Evolutionary conservation across 2,888 invertebrate genomes (phyloP).

Genomic region (Amphipyra berbera): DNA sequence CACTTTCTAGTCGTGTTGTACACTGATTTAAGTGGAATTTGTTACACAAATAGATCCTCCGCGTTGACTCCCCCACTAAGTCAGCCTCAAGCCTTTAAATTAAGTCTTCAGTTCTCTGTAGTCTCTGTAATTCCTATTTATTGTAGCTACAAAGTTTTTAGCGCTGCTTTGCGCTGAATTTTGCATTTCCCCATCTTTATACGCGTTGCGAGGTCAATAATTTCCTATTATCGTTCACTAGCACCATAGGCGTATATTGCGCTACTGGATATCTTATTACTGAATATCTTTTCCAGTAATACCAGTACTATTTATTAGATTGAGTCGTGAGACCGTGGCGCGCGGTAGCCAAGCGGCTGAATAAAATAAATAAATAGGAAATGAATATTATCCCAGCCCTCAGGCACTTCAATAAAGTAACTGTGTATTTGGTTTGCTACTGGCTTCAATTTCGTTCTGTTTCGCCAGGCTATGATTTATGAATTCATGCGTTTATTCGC

Average conservation of each 20-base stretch:
- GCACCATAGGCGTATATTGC: constrained; percentile 73
- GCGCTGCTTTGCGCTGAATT: constrained; percentile 36
- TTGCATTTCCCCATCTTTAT: constrained; percentile 58
- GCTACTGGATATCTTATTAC: constrained; percentile 85
- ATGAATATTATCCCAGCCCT: constrained; percentile 68
- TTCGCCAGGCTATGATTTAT: constrained; percentile 42
- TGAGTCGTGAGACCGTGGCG: constrained; percentile 85
- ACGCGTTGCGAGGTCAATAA: constrained; percentile 73
- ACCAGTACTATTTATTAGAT: constrained; percentile 87
- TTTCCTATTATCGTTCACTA: constrained; percentile 77
- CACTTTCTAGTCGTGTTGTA: constrained; percentile 79
- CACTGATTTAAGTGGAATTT: constrained; percentile 69
- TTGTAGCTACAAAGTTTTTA: constrained; percentile 44
- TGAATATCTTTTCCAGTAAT: constrained; percentile 81
- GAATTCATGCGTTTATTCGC: constrained; percentile 16
- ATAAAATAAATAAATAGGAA: constrained; percentile 84
- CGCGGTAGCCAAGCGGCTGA: constrained; percentile 76
- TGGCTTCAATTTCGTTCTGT: constrained; percentile 34
- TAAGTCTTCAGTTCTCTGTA: constrained; percentile 31
- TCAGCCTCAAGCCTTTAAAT: constrained; percentile 47
- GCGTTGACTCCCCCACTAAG: constrained; percentile 45
- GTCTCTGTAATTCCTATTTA: constrained; percentile 49
- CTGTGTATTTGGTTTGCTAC: constrained; percentile 63
- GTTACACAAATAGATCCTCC: constrained; percentile 64
- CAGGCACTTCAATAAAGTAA: constrained; percentile 68